phyloP scores from a whole-genome alignment of 2,888 invertebrate species.

The Drosophila paranaensis region DNA sequence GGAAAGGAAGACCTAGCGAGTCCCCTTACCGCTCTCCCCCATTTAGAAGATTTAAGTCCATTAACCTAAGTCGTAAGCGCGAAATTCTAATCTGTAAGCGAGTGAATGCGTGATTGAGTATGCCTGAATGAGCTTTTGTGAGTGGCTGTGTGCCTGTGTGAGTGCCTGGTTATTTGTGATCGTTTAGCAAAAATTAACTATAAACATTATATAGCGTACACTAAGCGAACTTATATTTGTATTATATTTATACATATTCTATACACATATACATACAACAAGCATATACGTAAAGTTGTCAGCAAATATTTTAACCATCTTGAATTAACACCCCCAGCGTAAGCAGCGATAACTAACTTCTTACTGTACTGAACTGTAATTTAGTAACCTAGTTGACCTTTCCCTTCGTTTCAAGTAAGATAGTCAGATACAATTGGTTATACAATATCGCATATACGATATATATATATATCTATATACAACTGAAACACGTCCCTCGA shows the following conservation, averaged over 20 bases:
- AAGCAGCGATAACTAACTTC: slow-evolving; percentile 65
- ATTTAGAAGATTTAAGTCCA: slow-evolving; percentile 56
- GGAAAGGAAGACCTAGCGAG: slow-evolving; percentile 47
- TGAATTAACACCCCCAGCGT: slow-evolving; percentile 19
- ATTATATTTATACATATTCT: slow-evolving; percentile 52
- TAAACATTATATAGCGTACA: slow-evolving; percentile 69
- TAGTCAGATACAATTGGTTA: slow-evolving; percentile 16
- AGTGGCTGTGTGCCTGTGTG: slow-evolving; percentile 38
- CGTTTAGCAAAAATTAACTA: slow-evolving; percentile 80
- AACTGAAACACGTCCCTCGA: slow-evolving; percentile 2
- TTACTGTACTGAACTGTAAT: slow-evolving; percentile 57
- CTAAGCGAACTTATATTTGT: slow-evolving; percentile 60
- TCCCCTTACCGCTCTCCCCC: slow-evolving; percentile 37
- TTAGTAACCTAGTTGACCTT: slow-evolving; percentile 47
- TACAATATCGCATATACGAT: slow-evolving; percentile 7
- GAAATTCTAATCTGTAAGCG: slow-evolving; percentile 60
- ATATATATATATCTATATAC: slow-evolving; percentile 25
- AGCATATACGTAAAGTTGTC: slow-evolving; percentile 55
- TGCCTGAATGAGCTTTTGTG: slow-evolving; percentile 34
- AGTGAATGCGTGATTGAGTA: slow-evolving; percentile 41
- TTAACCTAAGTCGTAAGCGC: slow-evolving; percentile 61
- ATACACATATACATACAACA: slow-evolving; percentile 37
- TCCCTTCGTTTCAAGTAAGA: slow-evolving; percentile 19
- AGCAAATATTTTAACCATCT: slow-evolving; percentile 48
- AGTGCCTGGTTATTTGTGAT: slow-evolving; percentile 67